Evolutionary conservation across 2,888 invertebrate species (phyloP).

Genomic region (Asteroscopus sphinx): DNA sequence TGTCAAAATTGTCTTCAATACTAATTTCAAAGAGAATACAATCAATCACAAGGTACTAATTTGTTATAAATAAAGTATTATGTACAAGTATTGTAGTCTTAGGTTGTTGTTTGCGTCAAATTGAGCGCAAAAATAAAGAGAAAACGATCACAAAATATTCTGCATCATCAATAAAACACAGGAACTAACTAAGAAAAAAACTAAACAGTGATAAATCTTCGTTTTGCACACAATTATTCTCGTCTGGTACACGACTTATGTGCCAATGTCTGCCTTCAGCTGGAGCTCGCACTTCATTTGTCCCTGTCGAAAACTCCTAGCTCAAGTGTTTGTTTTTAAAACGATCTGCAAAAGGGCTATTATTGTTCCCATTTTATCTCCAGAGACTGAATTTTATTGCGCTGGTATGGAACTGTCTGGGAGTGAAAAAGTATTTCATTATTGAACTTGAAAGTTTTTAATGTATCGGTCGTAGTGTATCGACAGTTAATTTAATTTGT

Average conservation of each 20-base stretch:
- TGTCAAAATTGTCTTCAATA: too few relatives aligned
- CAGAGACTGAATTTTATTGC: constrained; percentile 30
- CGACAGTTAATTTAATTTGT: constrained; percentile 13
- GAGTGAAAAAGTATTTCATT: constrained; percentile 30
- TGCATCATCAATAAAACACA: constrained; percentile 53
- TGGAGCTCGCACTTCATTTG: constrained; percentile 66
- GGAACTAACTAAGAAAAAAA: constrained; percentile 58
- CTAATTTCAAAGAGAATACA: too few relatives aligned
- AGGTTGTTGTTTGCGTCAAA: too few relatives aligned
- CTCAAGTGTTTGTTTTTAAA: constrained; percentile 57
- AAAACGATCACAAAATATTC: constrained; percentile 18
- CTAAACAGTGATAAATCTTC: constrained; percentile 72
- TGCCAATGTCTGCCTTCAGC: constrained; percentile 71
- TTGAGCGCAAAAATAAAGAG: not conserved
- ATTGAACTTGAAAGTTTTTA: constrained; percentile 24
- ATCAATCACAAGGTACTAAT: too few relatives aligned
- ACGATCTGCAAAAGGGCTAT: constrained; percentile 48
- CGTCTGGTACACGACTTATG: constrained; percentile 72
- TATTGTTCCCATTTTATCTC: constrained; percentile 52
- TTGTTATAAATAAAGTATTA: too few relatives aligned
- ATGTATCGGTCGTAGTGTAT: constrained; percentile 14
- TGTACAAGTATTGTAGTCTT: too few relatives aligned
- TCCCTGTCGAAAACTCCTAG: constrained; percentile 58
- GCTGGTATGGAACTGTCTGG: constrained; percentile 15
- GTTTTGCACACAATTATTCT: constrained; percentile 77